phyloP scores from a whole-genome alignment of 2,113 vertebrate species.

The Osmerus mordax region DNA sequence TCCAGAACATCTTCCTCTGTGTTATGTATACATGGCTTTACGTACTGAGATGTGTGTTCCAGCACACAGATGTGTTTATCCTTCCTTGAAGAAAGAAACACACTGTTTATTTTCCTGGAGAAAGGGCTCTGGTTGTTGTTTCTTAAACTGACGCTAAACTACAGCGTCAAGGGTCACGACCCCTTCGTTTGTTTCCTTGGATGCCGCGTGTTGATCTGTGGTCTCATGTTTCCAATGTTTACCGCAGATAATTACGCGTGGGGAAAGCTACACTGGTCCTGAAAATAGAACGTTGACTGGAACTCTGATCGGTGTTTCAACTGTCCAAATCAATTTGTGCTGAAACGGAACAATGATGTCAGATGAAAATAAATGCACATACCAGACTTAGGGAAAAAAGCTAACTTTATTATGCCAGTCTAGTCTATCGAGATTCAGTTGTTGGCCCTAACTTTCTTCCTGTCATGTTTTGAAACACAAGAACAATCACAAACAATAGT shows the following conservation, averaged over 20 bases:
- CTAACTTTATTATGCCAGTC: not conserved
- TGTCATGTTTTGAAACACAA: no score
- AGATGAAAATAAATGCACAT: slow-evolving; percentile 17
- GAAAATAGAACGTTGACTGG: slow-evolving; percentile 35
- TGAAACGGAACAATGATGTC: slow-evolving; percentile 48
- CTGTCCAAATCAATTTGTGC: slow-evolving; percentile 54
- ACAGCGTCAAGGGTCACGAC: slow-evolving; percentile 49
- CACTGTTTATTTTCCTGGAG: slow-evolving; percentile 7
- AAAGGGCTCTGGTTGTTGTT: slow-evolving; percentile 16
- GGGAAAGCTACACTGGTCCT: slow-evolving; percentile 59
- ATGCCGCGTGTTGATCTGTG: slow-evolving; percentile 37
- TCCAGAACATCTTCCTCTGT: slow-evolving; percentile 42
- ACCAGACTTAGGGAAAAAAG: not conserved
- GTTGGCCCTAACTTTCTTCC: no score
- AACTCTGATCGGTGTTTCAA: slow-evolving; percentile 43
- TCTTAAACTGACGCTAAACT: slow-evolving; percentile 55
- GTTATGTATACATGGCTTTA: slow-evolving; percentile 5
- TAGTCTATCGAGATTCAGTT: not conserved
- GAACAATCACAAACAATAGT: not conserved
- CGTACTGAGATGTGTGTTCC: slow-evolving; percentile 12
- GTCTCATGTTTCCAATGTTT: slow-evolving; percentile 66
- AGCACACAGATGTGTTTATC: not conserved
- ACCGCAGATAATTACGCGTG: slow-evolving; percentile 63
- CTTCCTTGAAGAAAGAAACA: slow-evolving; percentile 47
- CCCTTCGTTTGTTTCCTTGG: slow-evolving; percentile 55